A percentile compares a stretch with the other conserved stretches of the same genome.
phyloP scores from a whole-genome alignment of 2,888 invertebrate genomes.

The Stenurella melanura region DNA sequence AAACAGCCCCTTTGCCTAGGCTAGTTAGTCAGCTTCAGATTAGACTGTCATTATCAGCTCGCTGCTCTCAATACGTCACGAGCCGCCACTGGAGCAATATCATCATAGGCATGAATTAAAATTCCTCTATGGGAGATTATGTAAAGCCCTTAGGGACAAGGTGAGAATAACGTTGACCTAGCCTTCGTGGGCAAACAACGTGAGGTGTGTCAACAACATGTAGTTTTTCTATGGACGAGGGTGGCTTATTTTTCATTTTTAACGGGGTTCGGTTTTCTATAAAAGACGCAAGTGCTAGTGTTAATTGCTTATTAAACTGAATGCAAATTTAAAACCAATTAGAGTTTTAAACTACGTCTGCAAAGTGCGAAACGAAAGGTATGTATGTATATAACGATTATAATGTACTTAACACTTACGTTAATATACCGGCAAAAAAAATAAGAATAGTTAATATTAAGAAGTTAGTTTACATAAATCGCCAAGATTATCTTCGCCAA shows the following conservation, averaged over 20 bases:
- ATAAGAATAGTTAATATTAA: too few relatives aligned
- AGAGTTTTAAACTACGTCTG: not conserved
- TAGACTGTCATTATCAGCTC: too few relatives aligned
- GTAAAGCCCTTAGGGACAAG: constrained; percentile 4
- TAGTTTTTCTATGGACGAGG: not conserved
- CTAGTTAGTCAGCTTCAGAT: too few relatives aligned
- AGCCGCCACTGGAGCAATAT: not conserved
- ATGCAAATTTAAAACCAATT: not conserved
- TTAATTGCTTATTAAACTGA: not conserved
- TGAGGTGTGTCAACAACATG: not conserved
- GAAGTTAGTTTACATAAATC: too few relatives aligned
- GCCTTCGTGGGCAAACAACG: not conserved
- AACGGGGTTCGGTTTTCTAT: not conserved
- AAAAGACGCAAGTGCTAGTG: not conserved
- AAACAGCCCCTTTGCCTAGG: too few relatives aligned
- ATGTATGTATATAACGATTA: not conserved
- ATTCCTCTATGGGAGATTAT: not conserved
- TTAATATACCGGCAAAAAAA: too few relatives aligned
- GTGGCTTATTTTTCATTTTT: not conserved
- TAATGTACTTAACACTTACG: too few relatives aligned
- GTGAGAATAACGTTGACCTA: constrained; percentile 3
- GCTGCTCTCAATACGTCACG: not conserved
- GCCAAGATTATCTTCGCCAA: too few relatives aligned
- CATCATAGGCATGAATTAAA: constrained; percentile 3
- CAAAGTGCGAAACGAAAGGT: not conserved